Base-by-base conservation (phyloP, 2,113 vertebrate species). In the Lethenteron reissneri region DNA sequence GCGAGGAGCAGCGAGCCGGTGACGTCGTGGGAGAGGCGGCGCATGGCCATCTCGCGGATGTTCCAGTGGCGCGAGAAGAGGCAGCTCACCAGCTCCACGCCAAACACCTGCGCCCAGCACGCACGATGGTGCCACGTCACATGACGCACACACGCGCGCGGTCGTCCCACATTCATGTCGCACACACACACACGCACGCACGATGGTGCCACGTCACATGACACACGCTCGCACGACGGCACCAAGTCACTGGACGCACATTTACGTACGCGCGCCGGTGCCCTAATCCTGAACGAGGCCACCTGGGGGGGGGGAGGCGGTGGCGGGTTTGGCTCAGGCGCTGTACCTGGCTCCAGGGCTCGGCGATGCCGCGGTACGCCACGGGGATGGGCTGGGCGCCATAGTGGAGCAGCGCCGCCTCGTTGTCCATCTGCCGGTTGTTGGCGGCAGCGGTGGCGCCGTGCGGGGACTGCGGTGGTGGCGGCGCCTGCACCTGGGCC, bases 21-120 rank as follows among this genome's bases (percentile, higher is more conserved):
- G 64, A 68, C 64, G n/a, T 68, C 64, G 21, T 68, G 64, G n/a
- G 64, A n/a, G n/a, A 68, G 21, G 64, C 64, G 64, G n/a, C 64
- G n/a, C 64, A 68, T 68, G n/a, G 64, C 64, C n/a, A 21, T 21
- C 64, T 68, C 64, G n/a, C 64, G 8, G n/a, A 68, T 21, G 11
- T 68, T n/a, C 64, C 64, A 68, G 11, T 68, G 64, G 64, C 64
- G 64, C 9, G 64, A 68, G 64, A 68, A 68, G 8, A 68, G 64
- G 11, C n/a, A 68, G 21, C 64, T 68, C n/a, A 68, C 64, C 9
- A 68, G 64, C 25, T 68, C 64, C n/a, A 68, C 64, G 9, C 64
- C 64, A 68, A 68, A 68, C 11, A 68, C 64, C 64, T 68, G 64
- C 41, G 41, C 41, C 41, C 41, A 41, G 41, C 41, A 41, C 41